A percentile compares a stretch with the other conserved stretches of the same genome.
Conservation (phyloP, 2,797 vertebrate genomes). For the Urosaurus nigricauda region DNA sequence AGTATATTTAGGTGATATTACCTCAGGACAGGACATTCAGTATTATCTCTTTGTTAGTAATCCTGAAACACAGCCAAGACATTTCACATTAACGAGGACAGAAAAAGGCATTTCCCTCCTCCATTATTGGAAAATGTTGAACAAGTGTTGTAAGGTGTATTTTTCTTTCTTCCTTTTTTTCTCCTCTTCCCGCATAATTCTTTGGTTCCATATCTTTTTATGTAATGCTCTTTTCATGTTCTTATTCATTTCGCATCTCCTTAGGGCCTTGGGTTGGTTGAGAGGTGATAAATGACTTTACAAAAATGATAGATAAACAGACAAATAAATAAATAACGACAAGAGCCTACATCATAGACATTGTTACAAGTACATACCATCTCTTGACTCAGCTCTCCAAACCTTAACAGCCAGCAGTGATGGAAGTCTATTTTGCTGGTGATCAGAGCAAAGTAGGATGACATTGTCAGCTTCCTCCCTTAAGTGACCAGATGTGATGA, state of each 20-base stretch:
- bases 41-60: conserved; percentile 21
- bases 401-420: too few relatives aligned
- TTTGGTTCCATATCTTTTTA: not conserved
- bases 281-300: too few relatives aligned
- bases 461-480: too few relatives aligned
- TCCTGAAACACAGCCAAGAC: conserved; percentile 23
- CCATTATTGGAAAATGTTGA: not conserved
- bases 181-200: not conserved
- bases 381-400: too few relatives aligned
- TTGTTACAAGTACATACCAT: too few relatives aligned
- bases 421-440: too few relatives aligned
- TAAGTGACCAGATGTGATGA: too few relatives aligned
- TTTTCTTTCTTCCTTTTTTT: not conserved
- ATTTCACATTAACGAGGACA: conserved; percentile 13
- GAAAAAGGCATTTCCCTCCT: conserved; percentile 3
- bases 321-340: too few relatives aligned
- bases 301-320: too few relatives aligned
- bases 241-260: not conserved
- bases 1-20: conserved; percentile 5
- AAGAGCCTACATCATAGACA: too few relatives aligned
- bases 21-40: conserved; percentile 19
- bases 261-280: too few relatives aligned
- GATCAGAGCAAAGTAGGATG: too few relatives aligned
- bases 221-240: not conserved
- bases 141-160: not conserved